These are phyloP conservation scores for Meles meles DNA, from an alignment of 2,113 vertebrate genomes.

Conservation along the genomic window DNA sequence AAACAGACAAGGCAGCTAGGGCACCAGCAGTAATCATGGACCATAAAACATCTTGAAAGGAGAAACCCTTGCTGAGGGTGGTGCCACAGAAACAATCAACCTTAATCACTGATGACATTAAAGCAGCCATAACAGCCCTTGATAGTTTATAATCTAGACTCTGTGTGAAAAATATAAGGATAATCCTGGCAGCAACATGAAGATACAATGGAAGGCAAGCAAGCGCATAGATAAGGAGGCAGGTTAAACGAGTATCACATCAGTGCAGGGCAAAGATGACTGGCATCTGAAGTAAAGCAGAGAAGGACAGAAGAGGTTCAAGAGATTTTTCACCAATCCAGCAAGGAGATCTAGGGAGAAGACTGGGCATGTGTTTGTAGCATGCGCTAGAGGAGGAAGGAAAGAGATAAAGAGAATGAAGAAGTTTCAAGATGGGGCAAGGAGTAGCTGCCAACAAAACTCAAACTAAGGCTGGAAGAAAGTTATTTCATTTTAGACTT, in stretches of 20 bases:
- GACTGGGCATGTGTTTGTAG: background rate
- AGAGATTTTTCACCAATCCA: background rate
- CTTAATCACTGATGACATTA: background rate
- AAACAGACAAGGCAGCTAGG: background rate
- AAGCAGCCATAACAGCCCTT: background rate
- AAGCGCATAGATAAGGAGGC: background rate
- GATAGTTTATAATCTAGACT: background rate
- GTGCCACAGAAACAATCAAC: background rate
- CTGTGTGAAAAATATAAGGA: background rate
- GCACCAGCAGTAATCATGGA: background rate
- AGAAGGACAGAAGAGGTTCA: background rate
- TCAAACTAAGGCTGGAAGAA: background rate
- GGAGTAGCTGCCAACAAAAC: background rate
- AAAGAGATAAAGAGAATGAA: background rate
- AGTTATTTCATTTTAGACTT: background rate
- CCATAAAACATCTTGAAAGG: background rate
- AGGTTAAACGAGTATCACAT: background rate
- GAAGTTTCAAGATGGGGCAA: background rate
- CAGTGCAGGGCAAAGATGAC: background rate
- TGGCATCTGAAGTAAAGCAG: background rate
- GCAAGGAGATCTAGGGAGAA: background rate
- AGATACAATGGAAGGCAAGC: background rate
- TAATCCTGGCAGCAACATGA: background rate
- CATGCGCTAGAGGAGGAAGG: background rate
- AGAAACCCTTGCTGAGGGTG: background rate